These are phyloP conservation scores for Ameiurus melas DNA, from an alignment of 2,113 vertebrate species.

Conservation along the genomic window DNA sequence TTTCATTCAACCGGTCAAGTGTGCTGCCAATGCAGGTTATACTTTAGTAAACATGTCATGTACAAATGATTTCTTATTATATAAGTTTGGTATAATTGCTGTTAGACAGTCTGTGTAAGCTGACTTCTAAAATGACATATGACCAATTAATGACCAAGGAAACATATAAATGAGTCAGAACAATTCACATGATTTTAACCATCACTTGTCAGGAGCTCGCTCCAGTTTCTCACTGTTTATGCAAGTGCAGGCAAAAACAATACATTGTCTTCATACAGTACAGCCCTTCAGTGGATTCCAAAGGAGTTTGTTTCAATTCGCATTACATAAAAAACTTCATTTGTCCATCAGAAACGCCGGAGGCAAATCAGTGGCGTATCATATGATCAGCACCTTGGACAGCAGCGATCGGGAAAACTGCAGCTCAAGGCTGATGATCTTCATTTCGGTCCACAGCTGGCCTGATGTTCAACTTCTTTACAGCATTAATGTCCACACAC, in stretches of 20 bases:
- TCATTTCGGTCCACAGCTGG: slow-evolving; percentile 19
- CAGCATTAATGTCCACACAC: slow-evolving; percentile 6
- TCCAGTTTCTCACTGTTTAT: neutral
- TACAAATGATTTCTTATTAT: slow-evolving; percentile 10
- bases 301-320: slow-evolving; percentile 7
- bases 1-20: neutral
- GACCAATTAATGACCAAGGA: neutral
- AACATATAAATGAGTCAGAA: neutral
- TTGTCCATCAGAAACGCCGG: neutral
- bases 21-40: neutral
- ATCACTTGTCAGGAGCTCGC: neutral
- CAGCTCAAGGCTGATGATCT: neutral
- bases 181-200: neutral
- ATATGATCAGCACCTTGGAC: slow-evolving; percentile 50
- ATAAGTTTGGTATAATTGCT: neutral
- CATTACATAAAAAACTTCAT: neutral
- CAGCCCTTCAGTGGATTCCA: neutral
- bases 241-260: neutral
- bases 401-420: slow-evolving; percentile 34
- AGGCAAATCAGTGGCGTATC: neutral
- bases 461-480: slow-evolving; percentile 32
- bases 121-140: neutral
- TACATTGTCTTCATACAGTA: neutral
- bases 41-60: neutral
- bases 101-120: neutral